Conservation (phyloP, 2,797 vertebrate species). For the Miichthys miiuy region DNA sequence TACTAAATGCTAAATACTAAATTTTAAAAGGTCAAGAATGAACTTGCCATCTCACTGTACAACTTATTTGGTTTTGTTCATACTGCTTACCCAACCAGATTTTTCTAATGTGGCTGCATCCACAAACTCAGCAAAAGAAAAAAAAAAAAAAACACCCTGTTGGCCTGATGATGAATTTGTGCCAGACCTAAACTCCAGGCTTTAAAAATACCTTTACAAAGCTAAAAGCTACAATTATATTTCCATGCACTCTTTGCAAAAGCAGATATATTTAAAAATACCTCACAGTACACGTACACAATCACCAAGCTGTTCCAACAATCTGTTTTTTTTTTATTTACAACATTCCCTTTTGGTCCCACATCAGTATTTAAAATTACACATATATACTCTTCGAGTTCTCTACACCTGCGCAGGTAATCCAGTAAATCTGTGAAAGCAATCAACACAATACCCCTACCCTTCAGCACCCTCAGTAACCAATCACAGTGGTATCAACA, state of each 20-base stretch:
- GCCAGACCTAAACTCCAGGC: conserved; percentile 29
- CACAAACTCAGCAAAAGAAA: conserved; percentile 13
- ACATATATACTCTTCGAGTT: conserved; percentile 7
- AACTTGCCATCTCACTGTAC: background rate
- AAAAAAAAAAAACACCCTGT: conserved; percentile 2
- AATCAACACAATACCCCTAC: conserved; percentile 35
- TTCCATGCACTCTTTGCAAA: conserved; percentile 20
- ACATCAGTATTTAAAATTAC: conserved; percentile 44
- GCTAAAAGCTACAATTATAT: conserved; percentile 38
- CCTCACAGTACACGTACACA: background rate
- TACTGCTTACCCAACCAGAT: background rate
- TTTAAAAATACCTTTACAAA: conserved; percentile 35
- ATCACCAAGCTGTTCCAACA: conserved; percentile 2
- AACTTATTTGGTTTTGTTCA: conserved; percentile 13
- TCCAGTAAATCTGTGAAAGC: conserved; percentile 25
- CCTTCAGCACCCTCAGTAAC: conserved; percentile 42
- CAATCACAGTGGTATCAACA: conserved; percentile 44
- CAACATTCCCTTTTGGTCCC: conserved; percentile 63
- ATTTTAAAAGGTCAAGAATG: background rate
- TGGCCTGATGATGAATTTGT: conserved; percentile 5
- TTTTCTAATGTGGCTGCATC: conserved; percentile 4
- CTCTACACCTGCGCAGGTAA: conserved; percentile 25
- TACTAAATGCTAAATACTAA: no score
- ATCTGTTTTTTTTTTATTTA: conserved; percentile 65
- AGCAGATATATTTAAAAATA: conserved; percentile 36